Evolutionary conservation across 2,797 vertebrate genomes (phyloP), one percentile per base, ranked within the genome.

Genomic region (Falco concolor): DNA sequence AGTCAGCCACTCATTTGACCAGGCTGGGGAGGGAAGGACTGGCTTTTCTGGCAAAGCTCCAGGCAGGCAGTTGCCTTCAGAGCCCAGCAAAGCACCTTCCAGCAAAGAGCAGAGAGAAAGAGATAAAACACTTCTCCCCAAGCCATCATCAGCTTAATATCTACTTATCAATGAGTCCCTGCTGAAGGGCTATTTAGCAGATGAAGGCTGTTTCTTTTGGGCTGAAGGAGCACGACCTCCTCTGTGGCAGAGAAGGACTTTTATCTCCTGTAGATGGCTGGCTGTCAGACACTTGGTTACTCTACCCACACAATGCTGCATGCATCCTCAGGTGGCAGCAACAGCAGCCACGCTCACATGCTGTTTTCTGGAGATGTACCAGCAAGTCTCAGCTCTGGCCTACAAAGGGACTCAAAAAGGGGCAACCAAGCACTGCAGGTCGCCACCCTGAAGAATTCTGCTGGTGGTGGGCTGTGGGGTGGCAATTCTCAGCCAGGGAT

Each of bases 341-440:
- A 2, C 0, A 2, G 13, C 5, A 6, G 38, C 34, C 16, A 2
- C 2, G 4, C 9, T 64, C 42, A 10, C 10, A 2, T 0, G 1
- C 20, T 34, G 13, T 11, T 73, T 78, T 42, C 50, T 50, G 50
- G 47, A 73, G 47, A 7, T 27, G 5, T 28, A 44, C 13, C 40
- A 21, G 40, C 1, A 4, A 63, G 24, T 8, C 7, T 15, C 49
- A 13, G 5, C 8, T 72, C n/a, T 5, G 0, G 24, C 34, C 36
- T 36, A 49, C 67, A 59, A 85, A 78, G 3, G 14, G 5, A 1
- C 42, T 50, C 24, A 32, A 40, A 74, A 69, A 44, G 20, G 25
- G 25, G 6, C 1, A 2, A 32, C 27, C 12, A 67, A 15, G 9
- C 15, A 52, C 10, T 40, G 10, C 23, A 3, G 2, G 6, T 44